Evolutionary conservation across 2,888 invertebrate species (phyloP).

Genomic region (Yponomeuta evonymella): DNA sequence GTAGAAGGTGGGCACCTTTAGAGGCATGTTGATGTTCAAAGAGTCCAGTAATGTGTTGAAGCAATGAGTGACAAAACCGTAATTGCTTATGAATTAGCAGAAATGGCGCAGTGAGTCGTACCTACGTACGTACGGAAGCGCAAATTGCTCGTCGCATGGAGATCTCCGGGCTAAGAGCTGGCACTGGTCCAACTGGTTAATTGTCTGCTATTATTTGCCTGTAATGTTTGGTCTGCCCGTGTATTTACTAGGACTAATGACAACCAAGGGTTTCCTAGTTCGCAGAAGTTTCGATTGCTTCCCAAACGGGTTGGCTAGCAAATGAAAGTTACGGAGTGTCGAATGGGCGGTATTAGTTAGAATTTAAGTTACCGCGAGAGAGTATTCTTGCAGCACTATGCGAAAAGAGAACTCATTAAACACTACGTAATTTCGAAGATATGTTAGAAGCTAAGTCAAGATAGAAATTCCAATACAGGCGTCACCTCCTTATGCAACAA

Average conservation of each 20-base stretch:
- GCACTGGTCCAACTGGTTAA: constrained; percentile 47
- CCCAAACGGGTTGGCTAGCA: neutral
- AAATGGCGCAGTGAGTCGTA: neutral
- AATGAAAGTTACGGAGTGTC: neutral
- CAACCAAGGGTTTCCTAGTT: constrained; percentile 40
- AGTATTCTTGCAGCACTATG: neutral
- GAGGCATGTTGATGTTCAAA: too few relatives aligned
- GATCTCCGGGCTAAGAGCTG: constrained; percentile 1
- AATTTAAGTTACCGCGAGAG: neutral
- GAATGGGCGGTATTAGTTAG: neutral
- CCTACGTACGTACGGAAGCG: constrained; percentile 6
- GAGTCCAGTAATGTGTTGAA: neutral
- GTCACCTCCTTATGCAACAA: neutral
- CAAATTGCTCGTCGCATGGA: neutral
- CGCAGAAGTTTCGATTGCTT: constrained; percentile 5
- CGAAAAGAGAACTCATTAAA: neutral
- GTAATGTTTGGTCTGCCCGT: constrained; percentile 36
- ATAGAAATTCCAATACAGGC: neutral
- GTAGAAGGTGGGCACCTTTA: too few relatives aligned
- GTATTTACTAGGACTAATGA: constrained; percentile 45
- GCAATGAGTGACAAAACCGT: neutral
- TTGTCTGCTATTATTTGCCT: constrained; percentile 44
- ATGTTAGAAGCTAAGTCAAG: neutral
- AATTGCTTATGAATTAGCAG: neutral
- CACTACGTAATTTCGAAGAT: neutral